Conservation (phyloP, 30 jellyfish, hydroid and myxozoan species). For the Hydractinia symbiolongicarpus region DNA sequence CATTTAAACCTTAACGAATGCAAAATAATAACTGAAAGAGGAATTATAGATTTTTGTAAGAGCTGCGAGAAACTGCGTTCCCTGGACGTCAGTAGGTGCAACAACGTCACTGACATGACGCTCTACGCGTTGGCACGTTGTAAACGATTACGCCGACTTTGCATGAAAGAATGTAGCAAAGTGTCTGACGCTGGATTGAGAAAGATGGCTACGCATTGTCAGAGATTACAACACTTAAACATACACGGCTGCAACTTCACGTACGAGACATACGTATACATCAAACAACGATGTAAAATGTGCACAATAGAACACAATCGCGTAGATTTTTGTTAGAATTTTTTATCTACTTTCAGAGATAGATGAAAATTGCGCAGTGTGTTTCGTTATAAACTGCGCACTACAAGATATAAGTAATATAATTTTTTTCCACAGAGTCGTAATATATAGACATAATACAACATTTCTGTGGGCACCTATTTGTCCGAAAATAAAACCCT, state of each 20-base stretch:
- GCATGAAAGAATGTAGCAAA: conserved; percentile 60
- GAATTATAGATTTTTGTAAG: conserved; percentile 50
- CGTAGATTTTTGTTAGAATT: conserved; percentile 57
- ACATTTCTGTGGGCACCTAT: too few species aligned
- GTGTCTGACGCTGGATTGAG: conserved; percentile 73
- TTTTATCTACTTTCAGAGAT: background rate
- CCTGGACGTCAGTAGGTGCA: conserved; percentile 72
- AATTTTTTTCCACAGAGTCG: too few species aligned
- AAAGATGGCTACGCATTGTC: conserved; percentile 64
- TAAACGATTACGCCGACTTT: conserved; percentile 63
- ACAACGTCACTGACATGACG: conserved; percentile 49
- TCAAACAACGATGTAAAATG: conserved; percentile 54
- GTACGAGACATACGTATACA: conserved; percentile 55
- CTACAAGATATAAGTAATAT: too few species aligned
- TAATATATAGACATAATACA: too few species aligned
- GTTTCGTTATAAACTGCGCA: too few species aligned
- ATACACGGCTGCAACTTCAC: conserved; percentile 65
- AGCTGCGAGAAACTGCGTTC: conserved; percentile 56
- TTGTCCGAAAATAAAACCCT: too few species aligned
- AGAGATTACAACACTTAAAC: conserved; percentile 44
- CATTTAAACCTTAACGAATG: conserved; percentile 67
- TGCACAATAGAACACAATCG: conserved; percentile 75
- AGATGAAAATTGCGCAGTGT: too few species aligned
- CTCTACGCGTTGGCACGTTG: conserved; percentile 58
- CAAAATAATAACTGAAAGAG: conserved; percentile 59